Percentiles rank a stretch among this genome's conserved stretches.
Conservation (phyloP, 2,888 invertebrate species). For the Epinotia ramella region DNA sequence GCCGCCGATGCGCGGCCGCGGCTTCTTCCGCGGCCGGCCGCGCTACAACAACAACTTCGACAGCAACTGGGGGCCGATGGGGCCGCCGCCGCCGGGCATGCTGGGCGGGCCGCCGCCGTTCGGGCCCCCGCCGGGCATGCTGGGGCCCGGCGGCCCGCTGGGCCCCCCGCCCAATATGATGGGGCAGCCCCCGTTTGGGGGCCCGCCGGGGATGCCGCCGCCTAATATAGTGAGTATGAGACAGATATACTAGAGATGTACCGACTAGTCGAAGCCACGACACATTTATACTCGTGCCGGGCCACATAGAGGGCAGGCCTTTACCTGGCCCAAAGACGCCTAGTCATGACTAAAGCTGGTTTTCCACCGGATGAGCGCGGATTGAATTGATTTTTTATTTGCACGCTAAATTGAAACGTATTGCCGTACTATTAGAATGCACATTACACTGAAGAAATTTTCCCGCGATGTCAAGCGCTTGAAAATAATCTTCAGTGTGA, state of each 20-base stretch:
- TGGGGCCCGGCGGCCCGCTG: constrained; percentile 85
- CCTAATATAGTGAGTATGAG: constrained; percentile 84
- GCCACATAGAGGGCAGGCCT: too few relatives aligned
- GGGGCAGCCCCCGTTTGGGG: constrained; percentile 84
- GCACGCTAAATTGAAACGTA: too few relatives aligned
- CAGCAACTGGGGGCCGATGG: constrained; percentile 90
- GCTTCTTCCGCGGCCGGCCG: constrained; percentile 81
- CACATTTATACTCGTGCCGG: too few relatives aligned
- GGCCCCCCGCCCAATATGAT: constrained; percentile 85
- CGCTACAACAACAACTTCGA: constrained; percentile 79
- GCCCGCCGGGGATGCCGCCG: constrained; percentile 82
- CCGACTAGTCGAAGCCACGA: too few relatives aligned
- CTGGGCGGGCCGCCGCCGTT: constrained; percentile 79
- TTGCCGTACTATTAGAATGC: too few relatives aligned
- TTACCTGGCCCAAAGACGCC: too few relatives aligned
- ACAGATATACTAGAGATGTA: not conserved
- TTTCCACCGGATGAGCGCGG: too few relatives aligned
- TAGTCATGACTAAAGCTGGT: too few relatives aligned
- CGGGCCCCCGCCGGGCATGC: constrained; percentile 83
- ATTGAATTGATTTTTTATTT: too few relatives aligned
- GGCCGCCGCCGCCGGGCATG: constrained; percentile 85
- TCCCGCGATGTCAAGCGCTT: too few relatives aligned
- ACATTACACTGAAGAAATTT: too few relatives aligned
- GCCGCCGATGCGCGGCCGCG: constrained; percentile 83
- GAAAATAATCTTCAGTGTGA: too few relatives aligned